A percentile compares a stretch with the other conserved stretches of the same genome.
phyloP scores from a whole-genome alignment of 2,113 vertebrate genomes.

The Ailurus styani region DNA sequence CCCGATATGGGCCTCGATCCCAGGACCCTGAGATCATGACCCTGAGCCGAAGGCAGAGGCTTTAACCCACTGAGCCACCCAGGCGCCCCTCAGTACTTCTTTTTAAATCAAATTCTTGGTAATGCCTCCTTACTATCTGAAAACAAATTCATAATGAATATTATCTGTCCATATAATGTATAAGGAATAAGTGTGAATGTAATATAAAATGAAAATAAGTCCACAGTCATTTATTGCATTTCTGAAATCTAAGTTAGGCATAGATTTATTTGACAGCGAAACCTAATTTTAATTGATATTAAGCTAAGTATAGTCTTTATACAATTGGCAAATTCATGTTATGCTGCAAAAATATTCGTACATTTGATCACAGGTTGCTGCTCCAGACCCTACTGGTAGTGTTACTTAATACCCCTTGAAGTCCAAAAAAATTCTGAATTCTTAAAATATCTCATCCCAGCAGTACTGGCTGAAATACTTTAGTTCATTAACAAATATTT shows the following conservation, averaged over 20 bases:
- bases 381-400: neutral
- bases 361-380: neutral
- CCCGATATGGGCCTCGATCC: no score
- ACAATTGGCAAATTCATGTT: neutral
- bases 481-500: neutral
- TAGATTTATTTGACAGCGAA: neutral
- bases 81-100: no score
- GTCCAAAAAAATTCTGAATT: neutral
- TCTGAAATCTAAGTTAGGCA: neutral
- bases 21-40: no score
- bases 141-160: neutral
- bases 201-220: neutral
- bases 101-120: neutral
- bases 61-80: no score
- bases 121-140: neutral
- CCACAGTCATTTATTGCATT: neutral
- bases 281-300: neutral
- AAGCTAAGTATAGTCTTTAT: neutral
- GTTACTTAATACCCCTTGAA: slow-evolving; percentile 15
- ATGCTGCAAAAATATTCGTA: neutral
- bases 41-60: no score
- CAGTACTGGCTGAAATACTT: neutral
- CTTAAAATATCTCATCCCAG: neutral
- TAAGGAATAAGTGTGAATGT: neutral
- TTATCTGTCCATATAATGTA: neutral